Conservation (phyloP, 2,888 invertebrate species). For the Acleris cristana region DNA sequence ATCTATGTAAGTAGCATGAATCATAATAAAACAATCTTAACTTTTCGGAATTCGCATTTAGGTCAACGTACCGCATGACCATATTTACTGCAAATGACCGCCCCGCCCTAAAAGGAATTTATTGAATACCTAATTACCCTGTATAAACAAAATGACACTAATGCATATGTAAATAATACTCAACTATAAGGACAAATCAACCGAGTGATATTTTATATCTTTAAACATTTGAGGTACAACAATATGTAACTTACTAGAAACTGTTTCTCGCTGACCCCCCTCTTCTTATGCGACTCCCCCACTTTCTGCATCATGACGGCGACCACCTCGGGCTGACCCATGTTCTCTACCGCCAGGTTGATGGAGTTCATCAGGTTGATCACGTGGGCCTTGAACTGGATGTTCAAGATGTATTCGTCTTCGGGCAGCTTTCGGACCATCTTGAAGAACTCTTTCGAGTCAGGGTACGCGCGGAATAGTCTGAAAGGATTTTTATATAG, state of each 20-base stretch:
- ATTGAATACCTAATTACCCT: too few species aligned
- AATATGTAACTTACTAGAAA: constrained; percentile 56
- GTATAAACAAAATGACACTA: too few species aligned
- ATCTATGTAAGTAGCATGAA: too few species aligned
- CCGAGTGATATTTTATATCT: too few species aligned
- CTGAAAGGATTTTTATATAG: constrained; percentile 48
- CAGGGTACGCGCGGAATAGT: constrained; percentile 66
- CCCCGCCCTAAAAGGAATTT: too few species aligned
- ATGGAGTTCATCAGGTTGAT: constrained; percentile 76
- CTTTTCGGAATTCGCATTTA: too few species aligned
- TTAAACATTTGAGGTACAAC: too few species aligned
- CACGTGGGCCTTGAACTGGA: constrained; percentile 77
- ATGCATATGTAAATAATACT: too few species aligned
- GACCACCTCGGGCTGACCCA: constrained; percentile 73
- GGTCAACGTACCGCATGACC: too few species aligned
- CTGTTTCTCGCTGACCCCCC: constrained; percentile 64
- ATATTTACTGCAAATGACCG: too few species aligned
- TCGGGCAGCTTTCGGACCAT: constrained; percentile 66
- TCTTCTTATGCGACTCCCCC: constrained; percentile 68
- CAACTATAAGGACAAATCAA: too few species aligned
- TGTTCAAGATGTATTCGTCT: constrained; percentile 63
- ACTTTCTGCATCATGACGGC: constrained; percentile 75
- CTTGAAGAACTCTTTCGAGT: constrained; percentile 71
- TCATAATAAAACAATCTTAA: too few species aligned
- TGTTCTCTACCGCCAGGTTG: constrained; percentile 65